Evolutionary conservation across 2,888 invertebrate genomes (phyloP), one percentile per base, ranked within the genome.

Genomic region (Resseliella maxima): DNA sequence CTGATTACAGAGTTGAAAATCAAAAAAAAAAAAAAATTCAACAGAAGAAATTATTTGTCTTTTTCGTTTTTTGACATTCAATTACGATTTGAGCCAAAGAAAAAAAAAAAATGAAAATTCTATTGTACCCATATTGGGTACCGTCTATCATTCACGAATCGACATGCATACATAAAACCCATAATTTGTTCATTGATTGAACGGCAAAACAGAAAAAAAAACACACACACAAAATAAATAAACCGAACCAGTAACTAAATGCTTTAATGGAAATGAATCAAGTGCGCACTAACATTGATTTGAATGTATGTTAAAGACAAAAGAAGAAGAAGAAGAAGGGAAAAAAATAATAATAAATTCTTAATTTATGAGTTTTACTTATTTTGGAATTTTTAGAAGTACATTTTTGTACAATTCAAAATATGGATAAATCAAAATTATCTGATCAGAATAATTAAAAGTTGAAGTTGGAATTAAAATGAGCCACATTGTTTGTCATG

Each of bases 371-470:
- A 83, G 83, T 38, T 83, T 83, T 83, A 38, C 83, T 83, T 38
- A 83, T 83, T 83, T 83, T 38, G 83, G 83, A 83, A 38, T 83
- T 83, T 83, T 83, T n/a, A 38, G 72, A 72, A 83, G 38, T 38
- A 83, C 83, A 38, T 83, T 83, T 38, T 10, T 83, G 83, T 83
- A 36, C 72, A 31, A 72, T 31, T 72, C 31, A 35, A 72, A 72
- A 72, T 72, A 72, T 72, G 72, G 72, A 72, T 72, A 72, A 72
- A 72, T 72, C 72, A 72, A 72, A 72, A 72, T 72, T 72, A 72
- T 72, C 72, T 72, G 72, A 72, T 72, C 72, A 35, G 72, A 72
- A 72, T 72, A 72, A 72, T 72, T 72, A 72, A 72, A 72, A 59
- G 15, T 50, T 50, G 41, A 12, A 41, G 24, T 72, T 72, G 72